Evolutionary conservation across 2,113 vertebrate genomes (phyloP).

Genomic region (Solea senegalensis): DNA sequence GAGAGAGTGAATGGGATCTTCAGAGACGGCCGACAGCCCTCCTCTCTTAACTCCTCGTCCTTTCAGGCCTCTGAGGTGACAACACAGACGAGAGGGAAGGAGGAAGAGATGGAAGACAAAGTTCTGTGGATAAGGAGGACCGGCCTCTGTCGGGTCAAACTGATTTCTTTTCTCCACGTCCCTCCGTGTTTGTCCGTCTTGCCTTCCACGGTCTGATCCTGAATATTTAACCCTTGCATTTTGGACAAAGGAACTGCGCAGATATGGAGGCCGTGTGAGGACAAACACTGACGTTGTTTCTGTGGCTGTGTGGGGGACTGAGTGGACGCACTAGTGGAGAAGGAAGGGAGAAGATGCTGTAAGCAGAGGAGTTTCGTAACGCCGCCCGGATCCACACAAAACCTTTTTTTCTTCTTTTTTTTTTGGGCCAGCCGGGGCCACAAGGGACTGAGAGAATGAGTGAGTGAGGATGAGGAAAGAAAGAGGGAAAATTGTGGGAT

Average conservation of each 20-base stretch:
- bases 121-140: conserved; percentile 15
- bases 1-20: conserved; percentile 42
- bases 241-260: conserved; percentile 33
- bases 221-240: conserved; percentile 18
- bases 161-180: conserved; percentile 25
- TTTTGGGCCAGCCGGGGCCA: conserved; percentile 4
- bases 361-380: conserved; percentile 24
- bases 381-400: conserved; percentile 36
- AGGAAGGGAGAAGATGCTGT: conserved; percentile 4
- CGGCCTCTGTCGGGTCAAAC: conserved; percentile 9
- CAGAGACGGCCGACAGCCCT: conserved; percentile 48
- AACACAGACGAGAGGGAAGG: conserved; percentile 50
- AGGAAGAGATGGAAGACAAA: conserved; percentile 48
- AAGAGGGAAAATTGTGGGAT: conserved; percentile 48
- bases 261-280: conserved; percentile 24
- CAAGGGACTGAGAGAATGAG: conserved; percentile 26
- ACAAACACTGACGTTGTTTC: neutral
- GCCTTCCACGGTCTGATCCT: conserved; percentile 6
- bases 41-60: conserved; percentile 38
- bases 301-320: conserved; percentile 19
- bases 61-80: conserved; percentile 37
- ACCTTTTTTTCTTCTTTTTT: conserved; percentile 25
- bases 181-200: conserved; percentile 12
- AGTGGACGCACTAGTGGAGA: conserved; percentile 9
- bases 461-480: conserved; percentile 15